phyloP scores from a whole-genome alignment of 2,797 vertebrate species.

The Florisuga fusca region DNA sequence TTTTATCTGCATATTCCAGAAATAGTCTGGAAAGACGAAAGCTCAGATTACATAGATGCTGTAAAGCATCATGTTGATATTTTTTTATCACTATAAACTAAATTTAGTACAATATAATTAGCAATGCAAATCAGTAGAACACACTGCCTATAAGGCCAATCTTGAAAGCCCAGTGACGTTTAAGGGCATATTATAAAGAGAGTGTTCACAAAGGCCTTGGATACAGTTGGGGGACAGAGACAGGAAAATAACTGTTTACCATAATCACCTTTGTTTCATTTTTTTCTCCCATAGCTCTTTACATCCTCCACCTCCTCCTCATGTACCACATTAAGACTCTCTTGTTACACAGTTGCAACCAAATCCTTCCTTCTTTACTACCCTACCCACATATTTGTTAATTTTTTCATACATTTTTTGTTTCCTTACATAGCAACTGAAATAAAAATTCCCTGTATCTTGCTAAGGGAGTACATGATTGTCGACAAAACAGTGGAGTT shows the following conservation, averaged over 20 bases:
- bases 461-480: constrained; percentile 33
- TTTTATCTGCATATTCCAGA: constrained; percentile 62
- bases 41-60: constrained; percentile 6
- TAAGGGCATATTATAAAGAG: constrained; percentile 60
- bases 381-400: neutral
- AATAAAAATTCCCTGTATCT: constrained; percentile 34
- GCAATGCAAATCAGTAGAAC: constrained; percentile 27
- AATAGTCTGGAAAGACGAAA: constrained; percentile 51
- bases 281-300: constrained; percentile 48
- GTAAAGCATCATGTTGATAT: constrained; percentile 20
- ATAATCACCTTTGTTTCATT: constrained; percentile 58
- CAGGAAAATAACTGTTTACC: constrained; percentile 36
- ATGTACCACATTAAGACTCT: neutral
- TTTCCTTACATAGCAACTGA: constrained; percentile 35
- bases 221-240: constrained; percentile 37
- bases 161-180: constrained; percentile 36
- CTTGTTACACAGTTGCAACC: constrained; percentile 27
- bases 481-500: neutral
- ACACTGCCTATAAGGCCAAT: neutral
- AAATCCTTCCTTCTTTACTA: constrained; percentile 23
- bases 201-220: constrained; percentile 4
- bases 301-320: constrained; percentile 22
- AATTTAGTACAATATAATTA: constrained; percentile 66
- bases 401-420: constrained; percentile 20
- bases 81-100: constrained; percentile 61